Base-by-base conservation (phyloP, 2,888 invertebrate genomes). In the Phlogophora meticulosa region DNA sequence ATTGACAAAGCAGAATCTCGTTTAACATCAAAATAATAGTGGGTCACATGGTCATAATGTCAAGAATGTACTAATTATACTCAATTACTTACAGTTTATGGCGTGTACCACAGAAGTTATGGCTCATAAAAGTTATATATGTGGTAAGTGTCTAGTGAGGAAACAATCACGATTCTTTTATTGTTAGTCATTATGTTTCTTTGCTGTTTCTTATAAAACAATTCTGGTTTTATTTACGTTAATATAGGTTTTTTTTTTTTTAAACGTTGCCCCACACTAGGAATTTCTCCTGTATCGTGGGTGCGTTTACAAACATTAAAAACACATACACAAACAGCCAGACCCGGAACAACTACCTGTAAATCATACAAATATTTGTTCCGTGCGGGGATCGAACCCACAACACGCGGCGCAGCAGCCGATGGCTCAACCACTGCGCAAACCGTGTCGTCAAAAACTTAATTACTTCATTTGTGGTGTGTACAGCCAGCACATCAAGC, bases 61-160 rank as follows among this genome's bases (percentile, higher is more conserved):
- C 70, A 58, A 64, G 64, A 81, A 70, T 81, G 75, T 52, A 68
- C 75, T 79, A 81, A 81, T 81, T 81, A 78, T 60, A 57, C 59
- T 49, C 78, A 78, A 70, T 74, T 81, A 78, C 78, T 59, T 63
- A 65, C 58, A 52, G 38, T 79, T 79, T 74, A 81, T 59, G 59
- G 42, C 62, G 49, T 73, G 61, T 56, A 55, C 32, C 45, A 43
- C 58, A 62, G 65, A 71, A 66, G 78, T 78, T 78, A 78, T 81
- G 9, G 67, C 56, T 65, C 81, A 45, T 79, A 78, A 79, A 79
- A 45, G 64, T 48, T 69, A 63, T 67, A 73, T 78, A 59, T 51
- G 59, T 28, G 34, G 22, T 17, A 17, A 59, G 48, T 63, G 46
- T 67, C 56, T 67, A 58, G 52, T 55, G 45, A 49, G 48, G 40